phyloP scores from a whole-genome alignment of 2,888 invertebrate genomes.

The Melinaea marsaeus region DNA sequence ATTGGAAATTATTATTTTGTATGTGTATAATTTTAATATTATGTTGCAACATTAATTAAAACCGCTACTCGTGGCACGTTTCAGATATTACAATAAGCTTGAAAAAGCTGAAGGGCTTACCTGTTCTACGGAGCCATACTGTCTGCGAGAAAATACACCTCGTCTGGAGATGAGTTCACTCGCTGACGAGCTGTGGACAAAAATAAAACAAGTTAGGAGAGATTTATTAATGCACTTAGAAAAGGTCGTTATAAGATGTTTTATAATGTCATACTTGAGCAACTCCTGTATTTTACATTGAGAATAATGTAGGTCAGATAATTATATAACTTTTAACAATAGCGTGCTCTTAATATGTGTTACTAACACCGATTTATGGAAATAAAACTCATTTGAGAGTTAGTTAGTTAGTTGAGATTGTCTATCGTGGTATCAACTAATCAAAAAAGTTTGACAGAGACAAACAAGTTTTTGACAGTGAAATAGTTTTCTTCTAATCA shows the following conservation, averaged over 20 bases:
- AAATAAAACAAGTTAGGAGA: constrained; percentile 26
- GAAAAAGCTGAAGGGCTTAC: constrained; percentile 68
- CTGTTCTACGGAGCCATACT: constrained; percentile 94
- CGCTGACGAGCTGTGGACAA: constrained; percentile 85
- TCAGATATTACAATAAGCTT: constrained; percentile 17
- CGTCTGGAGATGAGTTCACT: constrained; percentile 89
- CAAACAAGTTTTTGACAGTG: too few species aligned
- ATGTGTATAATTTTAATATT: neutral
- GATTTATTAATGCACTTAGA: neutral
- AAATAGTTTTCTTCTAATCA: too few species aligned
- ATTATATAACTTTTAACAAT: too few species aligned
- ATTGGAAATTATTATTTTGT: neutral
- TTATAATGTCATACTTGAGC: too few species aligned
- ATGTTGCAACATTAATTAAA: neutral
- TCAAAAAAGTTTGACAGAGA: too few species aligned
- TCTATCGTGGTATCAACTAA: too few species aligned
- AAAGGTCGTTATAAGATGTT: neutral
- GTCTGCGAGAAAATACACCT: constrained; percentile 90
- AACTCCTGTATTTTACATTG: too few species aligned
- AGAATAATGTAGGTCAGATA: too few species aligned
- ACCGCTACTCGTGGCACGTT: constrained; percentile 11
- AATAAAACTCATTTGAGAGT: too few species aligned
- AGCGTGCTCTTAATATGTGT: too few species aligned
- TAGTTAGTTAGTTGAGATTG: too few species aligned
- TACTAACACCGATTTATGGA: too few species aligned